Conservation (phyloP, 2,797 vertebrate genomes). For the Chaunax sp. region DNA sequence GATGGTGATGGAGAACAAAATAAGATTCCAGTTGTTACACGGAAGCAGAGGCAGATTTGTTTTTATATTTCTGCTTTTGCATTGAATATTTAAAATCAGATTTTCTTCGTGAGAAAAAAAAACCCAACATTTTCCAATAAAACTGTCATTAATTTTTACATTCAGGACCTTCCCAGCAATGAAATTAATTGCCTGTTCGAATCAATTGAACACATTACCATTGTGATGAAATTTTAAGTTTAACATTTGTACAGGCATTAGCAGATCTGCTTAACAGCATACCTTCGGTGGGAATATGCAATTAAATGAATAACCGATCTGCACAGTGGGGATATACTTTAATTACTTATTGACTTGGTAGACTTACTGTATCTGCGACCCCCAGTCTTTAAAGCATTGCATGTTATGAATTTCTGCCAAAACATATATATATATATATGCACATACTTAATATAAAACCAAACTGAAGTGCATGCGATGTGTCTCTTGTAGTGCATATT, state of each 20-base stretch:
- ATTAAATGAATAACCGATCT: constrained; percentile 5
- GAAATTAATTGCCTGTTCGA: constrained; percentile 6
- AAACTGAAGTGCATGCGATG: too few relatives aligned
- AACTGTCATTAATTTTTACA: background rate
- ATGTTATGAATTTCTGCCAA: too few relatives aligned
- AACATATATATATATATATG: too few relatives aligned
- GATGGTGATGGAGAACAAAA: constrained; percentile 32
- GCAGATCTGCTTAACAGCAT: constrained; percentile 2
- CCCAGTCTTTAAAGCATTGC: too few relatives aligned
- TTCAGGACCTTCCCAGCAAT: background rate
- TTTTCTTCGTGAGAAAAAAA: background rate
- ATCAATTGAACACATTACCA: constrained; percentile 8
- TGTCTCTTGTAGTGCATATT: background rate
- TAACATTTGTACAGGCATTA: constrained; percentile 14
- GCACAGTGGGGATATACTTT: background rate
- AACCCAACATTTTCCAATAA: background rate
- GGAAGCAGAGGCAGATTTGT: constrained; percentile 10
- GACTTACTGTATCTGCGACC: too few relatives aligned
- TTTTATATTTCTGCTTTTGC: background rate
- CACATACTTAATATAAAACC: too few relatives aligned
- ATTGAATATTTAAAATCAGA: background rate
- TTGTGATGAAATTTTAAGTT: constrained; percentile 2
- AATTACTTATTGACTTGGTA: background rate
- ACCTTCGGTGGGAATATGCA: background rate
- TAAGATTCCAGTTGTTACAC: constrained; percentile 7